Conservation (phyloP, 1,140 invertebrate species). For the Calosoma granatense region DNA sequence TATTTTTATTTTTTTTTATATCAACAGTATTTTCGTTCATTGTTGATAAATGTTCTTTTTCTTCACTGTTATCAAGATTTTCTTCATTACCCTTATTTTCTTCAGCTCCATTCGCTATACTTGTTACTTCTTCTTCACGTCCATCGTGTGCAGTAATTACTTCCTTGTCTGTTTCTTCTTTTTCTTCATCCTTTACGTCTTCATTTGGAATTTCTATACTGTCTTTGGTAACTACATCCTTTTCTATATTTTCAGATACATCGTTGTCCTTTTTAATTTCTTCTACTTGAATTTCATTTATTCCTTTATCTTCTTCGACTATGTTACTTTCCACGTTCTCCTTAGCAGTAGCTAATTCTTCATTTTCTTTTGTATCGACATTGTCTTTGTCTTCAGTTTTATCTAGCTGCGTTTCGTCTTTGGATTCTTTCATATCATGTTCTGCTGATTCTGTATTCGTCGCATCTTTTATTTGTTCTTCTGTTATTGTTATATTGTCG, state of each 20-base stretch:
- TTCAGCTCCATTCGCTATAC: background rate
- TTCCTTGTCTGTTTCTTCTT: background rate
- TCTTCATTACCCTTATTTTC: background rate
- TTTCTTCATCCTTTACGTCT: background rate
- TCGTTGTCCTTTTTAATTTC: too few relatives aligned
- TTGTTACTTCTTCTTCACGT: background rate
- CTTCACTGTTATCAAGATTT: background rate
- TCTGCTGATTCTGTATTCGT: too few relatives aligned
- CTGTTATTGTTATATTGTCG: too few relatives aligned
- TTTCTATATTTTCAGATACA: background rate
- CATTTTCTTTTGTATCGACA: conserved; percentile 26
- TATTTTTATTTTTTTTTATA: background rate
- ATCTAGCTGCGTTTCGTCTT: too few relatives aligned
- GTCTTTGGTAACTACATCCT: background rate
- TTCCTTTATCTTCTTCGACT: conserved; percentile 15
- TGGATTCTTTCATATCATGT: too few relatives aligned
- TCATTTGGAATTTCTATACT: background rate
- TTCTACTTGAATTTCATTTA: background rate
- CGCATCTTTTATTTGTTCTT: too few relatives aligned
- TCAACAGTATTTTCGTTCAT: too few relatives aligned
- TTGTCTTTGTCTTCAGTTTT: too few relatives aligned
- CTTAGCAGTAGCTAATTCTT: conserved; percentile 30
- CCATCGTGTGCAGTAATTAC: background rate
- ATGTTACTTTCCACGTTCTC: conserved; percentile 19
- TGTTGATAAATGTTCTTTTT: too few relatives aligned